Percentiles rank a stretch among this genome's conserved stretches.
Evolutionary conservation across 2,797 vertebrate genomes (phyloP).

Genomic region (Phrynocephalus forsythii): DNA sequence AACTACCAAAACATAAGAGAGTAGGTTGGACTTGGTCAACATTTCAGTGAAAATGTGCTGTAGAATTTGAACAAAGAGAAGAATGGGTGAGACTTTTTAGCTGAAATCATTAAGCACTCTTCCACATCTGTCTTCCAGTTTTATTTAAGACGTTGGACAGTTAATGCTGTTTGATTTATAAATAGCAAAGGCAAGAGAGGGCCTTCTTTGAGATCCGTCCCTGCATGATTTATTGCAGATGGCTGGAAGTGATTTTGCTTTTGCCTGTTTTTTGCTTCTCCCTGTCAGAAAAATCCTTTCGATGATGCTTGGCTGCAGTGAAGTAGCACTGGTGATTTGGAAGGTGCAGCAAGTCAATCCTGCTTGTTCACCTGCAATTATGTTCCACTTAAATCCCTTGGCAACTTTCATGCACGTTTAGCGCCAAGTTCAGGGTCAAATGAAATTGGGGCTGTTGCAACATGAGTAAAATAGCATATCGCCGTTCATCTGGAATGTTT

Average conservation of each 20-base stretch:
- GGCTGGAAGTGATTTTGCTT: neutral
- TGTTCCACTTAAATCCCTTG: constrained; percentile 28
- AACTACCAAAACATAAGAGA: neutral
- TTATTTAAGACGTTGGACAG: constrained; percentile 9
- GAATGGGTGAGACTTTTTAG: neutral
- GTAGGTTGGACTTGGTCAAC: neutral
- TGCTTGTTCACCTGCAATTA: constrained; percentile 49
- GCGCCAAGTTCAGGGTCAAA: constrained; percentile 35
- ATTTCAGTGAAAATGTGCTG: neutral
- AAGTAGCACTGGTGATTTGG: neutral
- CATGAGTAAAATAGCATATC: fast-evolving
- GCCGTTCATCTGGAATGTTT: constrained; percentile 1
- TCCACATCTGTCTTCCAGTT: constrained; percentile 15
- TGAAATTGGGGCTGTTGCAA: constrained; percentile 23
- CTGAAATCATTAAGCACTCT: constrained; percentile 6
- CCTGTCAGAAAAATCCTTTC: neutral
- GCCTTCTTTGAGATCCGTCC: neutral
- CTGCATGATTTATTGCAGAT: neutral
- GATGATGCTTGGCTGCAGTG: neutral
- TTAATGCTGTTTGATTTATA: constrained; percentile 28
- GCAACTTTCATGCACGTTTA: constrained; percentile 21
- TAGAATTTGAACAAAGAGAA: neutral
- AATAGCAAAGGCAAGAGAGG: constrained; percentile 2
- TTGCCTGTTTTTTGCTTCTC: neutral
- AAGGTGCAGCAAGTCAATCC: neutral